Percentiles rank a stretch among this genome's conserved stretches.
These are phyloP conservation scores for Drosophila subobscura DNA, from an alignment of 1,140 invertebrate species.

Conservation along the genomic window DNA sequence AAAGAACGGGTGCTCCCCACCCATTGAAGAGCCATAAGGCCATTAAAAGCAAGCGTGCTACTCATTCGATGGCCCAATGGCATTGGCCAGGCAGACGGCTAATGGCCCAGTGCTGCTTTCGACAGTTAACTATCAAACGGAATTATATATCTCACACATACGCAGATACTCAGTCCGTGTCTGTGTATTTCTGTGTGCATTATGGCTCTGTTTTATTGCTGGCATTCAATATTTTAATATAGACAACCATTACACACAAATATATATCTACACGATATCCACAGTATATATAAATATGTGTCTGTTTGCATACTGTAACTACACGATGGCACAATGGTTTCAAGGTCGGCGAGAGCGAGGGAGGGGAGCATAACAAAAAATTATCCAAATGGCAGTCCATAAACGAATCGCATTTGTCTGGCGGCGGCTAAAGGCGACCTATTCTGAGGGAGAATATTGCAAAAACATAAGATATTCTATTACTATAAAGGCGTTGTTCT, in stretches of 20 bases:
- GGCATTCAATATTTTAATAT: slow-evolving; percentile 39
- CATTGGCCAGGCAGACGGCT: too few relatives aligned
- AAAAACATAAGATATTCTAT: slow-evolving; percentile 28
- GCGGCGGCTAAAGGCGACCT: slow-evolving; percentile 31
- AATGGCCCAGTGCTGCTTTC: slow-evolving; percentile 8
- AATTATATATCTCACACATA: slow-evolving; percentile 21
- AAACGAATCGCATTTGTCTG: slow-evolving; percentile 62
- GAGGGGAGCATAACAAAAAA: slow-evolving; percentile 5
- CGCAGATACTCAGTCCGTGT: neutral
- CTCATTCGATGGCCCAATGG: too few relatives aligned
- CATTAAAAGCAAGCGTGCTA: too few relatives aligned
- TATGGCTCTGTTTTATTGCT: slow-evolving; percentile 26
- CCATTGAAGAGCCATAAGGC: too few relatives aligned
- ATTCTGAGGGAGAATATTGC: slow-evolving; percentile 20
- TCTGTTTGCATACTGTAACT: slow-evolving; percentile 47
- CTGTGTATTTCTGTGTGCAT: slow-evolving; percentile 4
- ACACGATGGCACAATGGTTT: neutral
- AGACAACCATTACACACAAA: neutral
- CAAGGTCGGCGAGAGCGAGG: slow-evolving; percentile 47
- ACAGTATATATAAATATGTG: neutral
- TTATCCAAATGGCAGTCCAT: slow-evolving; percentile 61
- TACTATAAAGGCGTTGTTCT: slow-evolving; percentile 14
- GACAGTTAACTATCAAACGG: slow-evolving; percentile 29
- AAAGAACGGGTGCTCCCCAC: too few relatives aligned
- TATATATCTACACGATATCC: slow-evolving; percentile 1